Conservation (phyloP, 2,113 vertebrate genomes). For the Ranitomeya imitator region DNA sequence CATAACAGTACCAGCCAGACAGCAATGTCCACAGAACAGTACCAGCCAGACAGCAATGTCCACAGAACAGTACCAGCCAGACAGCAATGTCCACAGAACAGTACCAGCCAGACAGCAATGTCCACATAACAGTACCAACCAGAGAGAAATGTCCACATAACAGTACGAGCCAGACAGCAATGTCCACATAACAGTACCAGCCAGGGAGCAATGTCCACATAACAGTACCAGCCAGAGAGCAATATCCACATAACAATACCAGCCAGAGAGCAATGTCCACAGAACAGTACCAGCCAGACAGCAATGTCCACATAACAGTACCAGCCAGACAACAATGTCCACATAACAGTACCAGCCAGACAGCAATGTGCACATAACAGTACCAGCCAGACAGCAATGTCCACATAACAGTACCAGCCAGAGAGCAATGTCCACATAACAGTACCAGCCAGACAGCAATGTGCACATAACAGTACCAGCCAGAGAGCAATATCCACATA, state of each 20-base stretch:
- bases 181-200: neutral
- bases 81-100: neutral
- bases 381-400: too few relatives aligned
- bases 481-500: too few relatives aligned
- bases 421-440: too few relatives aligned
- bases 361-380: too few relatives aligned
- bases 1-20: too few relatives aligned
- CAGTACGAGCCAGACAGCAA: neutral
- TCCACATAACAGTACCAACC: neutral
- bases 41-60: too few relatives aligned
- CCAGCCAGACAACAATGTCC: neutral
- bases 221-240: neutral
- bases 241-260: neutral
- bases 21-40: too few relatives aligned
- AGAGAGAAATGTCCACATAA: neutral
- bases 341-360: neutral
- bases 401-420: too few relatives aligned
- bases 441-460: too few relatives aligned
- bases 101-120: neutral
- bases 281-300: neutral
- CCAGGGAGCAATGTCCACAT: neutral
- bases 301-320: neutral
- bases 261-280: neutral
- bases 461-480: too few relatives aligned
- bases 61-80: too few relatives aligned